A percentile compares a stretch with the other conserved stretches of the same genome.
Evolutionary conservation across 2,888 invertebrate species (phyloP).

Genomic region (Osmoderma eremita): DNA sequence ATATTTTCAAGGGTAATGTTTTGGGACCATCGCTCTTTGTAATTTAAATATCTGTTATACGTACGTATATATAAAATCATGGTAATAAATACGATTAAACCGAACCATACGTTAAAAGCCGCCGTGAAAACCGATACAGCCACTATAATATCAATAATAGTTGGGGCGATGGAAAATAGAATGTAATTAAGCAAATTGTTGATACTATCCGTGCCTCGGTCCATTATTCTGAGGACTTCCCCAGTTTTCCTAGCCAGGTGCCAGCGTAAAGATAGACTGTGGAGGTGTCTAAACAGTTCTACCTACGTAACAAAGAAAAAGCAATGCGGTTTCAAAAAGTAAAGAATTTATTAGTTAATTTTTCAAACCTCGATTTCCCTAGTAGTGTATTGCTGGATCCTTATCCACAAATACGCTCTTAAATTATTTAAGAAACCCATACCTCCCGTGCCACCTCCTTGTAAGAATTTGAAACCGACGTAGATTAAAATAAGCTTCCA

Average conservation of each 20-base stretch:
- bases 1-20: not conserved
- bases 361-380: slow-evolving; percentile 81
- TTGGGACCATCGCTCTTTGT: not conserved
- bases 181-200: slow-evolving; percentile 93
- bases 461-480: slow-evolving; percentile 89
- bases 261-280: slow-evolving; percentile 92
- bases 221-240: slow-evolving; percentile 96
- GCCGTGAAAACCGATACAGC: slow-evolving; percentile 90
- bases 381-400: slow-evolving; percentile 95
- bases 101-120: slow-evolving; percentile 93
- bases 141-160: slow-evolving; percentile 89
- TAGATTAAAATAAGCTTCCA: slow-evolving; percentile 93
- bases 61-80: slow-evolving; percentile 94
- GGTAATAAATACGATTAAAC: slow-evolving; percentile 91
- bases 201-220: slow-evolving; percentile 95
- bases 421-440: slow-evolving; percentile 95
- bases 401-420: slow-evolving; percentile 93
- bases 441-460: slow-evolving; percentile 92
- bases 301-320: slow-evolving; percentile 68
- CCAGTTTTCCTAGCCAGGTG: slow-evolving; percentile 95
- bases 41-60: no score
- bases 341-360: slow-evolving; percentile 5
- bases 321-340: not conserved
- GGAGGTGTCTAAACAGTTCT: slow-evolving; percentile 87
- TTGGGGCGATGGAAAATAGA: slow-evolving; percentile 92